Base-by-base conservation (phyloP, 1,140 invertebrate species). In the Nephila pilipes region DNA sequence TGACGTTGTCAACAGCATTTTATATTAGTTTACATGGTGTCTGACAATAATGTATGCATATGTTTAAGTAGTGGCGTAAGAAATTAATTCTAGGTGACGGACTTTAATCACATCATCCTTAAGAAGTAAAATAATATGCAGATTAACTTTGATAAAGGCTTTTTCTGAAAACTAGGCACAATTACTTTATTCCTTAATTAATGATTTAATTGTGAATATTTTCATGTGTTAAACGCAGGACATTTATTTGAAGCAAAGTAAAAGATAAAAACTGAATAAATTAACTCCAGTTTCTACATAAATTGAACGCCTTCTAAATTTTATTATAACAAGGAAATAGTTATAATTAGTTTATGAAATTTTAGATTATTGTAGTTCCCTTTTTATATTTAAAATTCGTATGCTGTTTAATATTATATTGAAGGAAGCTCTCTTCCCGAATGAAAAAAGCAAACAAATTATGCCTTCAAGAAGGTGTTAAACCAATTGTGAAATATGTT, bases 161-260 rank as follows among this genome's bases (percentile, higher is more conserved):
- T 25, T 46, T 81, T 46, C n/a, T 55, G 29, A 81, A 46, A 81
- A 22, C 20, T 54, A 81, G 54, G 22, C 8, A 81, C 46, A 29
- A 46, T 46, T 81, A n/a, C 46, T 81, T 81, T 81, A 55, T 81
- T 81, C 80, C 22, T 81, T 81, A 81, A 81, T 81, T 81, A 81
- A 81, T 55, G 80, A 81, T 38, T 54, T 81, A 81, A 81, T 81
- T 81, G 46, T 25, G 80, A 55, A 29, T 54, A 81, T 54, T 81
- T 81, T 46, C 36, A 14, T 38, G 80, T 81, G 80, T 81, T 81
- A 54, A 81, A 46, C 80, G 18, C 20, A 38, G 29, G 46, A 54
- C 25, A 55, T 54, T 81, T 75, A 54, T 54, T 14, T 54, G 36
- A 54, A 36, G 46, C 25, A 25, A 54, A 29, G 80, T 8, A 29